These are phyloP conservation scores for Euphydryas editha DNA, from an alignment of 2,888 invertebrate species.

Conservation along the genomic window DNA sequence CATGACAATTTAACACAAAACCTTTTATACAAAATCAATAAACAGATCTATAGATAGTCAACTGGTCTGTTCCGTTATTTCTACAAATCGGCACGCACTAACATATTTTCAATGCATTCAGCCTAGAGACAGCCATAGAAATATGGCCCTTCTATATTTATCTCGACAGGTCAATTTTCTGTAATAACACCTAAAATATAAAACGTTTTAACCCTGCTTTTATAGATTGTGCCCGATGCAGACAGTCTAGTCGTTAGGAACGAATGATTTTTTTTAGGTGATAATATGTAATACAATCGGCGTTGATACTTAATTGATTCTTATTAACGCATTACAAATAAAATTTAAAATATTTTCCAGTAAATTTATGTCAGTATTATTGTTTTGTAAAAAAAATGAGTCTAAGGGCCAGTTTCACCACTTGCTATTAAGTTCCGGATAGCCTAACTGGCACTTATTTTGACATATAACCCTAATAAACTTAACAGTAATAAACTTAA, in stretches of 20 bases:
- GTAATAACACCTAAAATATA: slow-evolving; percentile 18
- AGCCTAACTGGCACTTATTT: too few species aligned
- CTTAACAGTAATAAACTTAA: too few species aligned
- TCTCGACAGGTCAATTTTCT: slow-evolving; percentile 40
- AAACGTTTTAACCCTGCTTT: slow-evolving; percentile 25
- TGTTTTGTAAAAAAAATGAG: too few species aligned
- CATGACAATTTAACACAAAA: slow-evolving; percentile 8
- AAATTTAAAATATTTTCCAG: too few species aligned
- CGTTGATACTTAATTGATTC: not conserved
- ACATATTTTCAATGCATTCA: slow-evolving; percentile 50
- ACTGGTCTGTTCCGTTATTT: slow-evolving; percentile 75
- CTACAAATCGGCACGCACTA: slow-evolving; percentile 70
- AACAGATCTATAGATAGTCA: slow-evolving; percentile 53
- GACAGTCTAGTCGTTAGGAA: slow-evolving; percentile 14
- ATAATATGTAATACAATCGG: not conserved
- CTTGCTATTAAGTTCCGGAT: too few species aligned
- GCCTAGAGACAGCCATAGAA: slow-evolving; percentile 40
- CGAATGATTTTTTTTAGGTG: slow-evolving; percentile 18
- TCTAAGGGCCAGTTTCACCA: too few species aligned
- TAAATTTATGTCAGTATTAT: too few species aligned
- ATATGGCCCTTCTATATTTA: slow-evolving; percentile 43
- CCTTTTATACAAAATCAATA: slow-evolving; percentile 41
- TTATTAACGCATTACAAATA: not conserved
- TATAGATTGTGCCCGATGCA: slow-evolving; percentile 20
- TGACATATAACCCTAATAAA: too few species aligned